phyloP scores from a whole-genome alignment of 2,113 vertebrate species.

The Lates calcarifer region DNA sequence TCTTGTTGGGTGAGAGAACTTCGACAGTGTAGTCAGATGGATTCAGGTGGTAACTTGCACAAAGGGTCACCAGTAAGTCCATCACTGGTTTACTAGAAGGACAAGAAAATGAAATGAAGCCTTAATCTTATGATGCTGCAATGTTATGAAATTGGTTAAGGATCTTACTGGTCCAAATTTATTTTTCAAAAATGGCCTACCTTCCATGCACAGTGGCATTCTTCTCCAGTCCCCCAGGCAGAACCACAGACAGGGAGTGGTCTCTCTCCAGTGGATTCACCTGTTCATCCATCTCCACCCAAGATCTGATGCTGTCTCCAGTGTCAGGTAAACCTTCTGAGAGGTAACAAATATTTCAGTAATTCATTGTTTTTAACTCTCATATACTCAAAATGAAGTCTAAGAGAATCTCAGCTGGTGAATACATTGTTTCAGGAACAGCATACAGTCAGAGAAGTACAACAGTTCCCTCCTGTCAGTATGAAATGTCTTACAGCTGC shows the following conservation, averaged over 20 bases:
- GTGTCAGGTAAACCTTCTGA: constrained; percentile 84
- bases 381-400: no score
- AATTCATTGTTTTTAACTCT: neutral
- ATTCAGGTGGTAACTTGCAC: constrained; percentile 92
- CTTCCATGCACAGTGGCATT: constrained; percentile 89
- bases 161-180: no score
- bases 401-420: neutral
- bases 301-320: constrained; percentile 51
- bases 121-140: neutral
- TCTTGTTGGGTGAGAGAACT: constrained; percentile 89
- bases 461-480: neutral
- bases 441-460: neutral
- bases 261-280: constrained; percentile 86
- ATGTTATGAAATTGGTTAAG: no score
- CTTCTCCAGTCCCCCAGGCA: constrained; percentile 90
- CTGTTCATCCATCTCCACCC: constrained; percentile 87
- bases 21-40: constrained; percentile 92
- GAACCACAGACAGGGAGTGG: constrained; percentile 87
- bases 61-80: constrained; percentile 94
- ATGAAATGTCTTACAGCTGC: constrained; percentile 37
- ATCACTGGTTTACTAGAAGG: constrained; percentile 92
- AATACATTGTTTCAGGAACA: no score
- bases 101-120: neutral
- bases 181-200: constrained; percentile 80
- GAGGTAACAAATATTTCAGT: neutral